Evolutionary conservation across 2,113 vertebrate genomes (phyloP).

Genomic region (Lanius ludovicianus): DNA sequence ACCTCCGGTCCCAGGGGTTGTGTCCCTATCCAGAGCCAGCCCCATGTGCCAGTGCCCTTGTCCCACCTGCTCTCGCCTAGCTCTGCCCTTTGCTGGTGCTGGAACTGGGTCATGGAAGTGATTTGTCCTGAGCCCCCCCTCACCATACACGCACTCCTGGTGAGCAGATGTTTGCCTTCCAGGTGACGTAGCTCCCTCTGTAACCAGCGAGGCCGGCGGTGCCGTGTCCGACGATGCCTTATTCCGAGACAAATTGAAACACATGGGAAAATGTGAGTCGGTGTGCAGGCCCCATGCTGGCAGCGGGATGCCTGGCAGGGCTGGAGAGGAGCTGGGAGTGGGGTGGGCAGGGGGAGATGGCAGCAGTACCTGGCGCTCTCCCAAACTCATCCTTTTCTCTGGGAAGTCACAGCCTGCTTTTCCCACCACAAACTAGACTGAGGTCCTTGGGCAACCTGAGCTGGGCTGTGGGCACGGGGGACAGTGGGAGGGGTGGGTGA

Average conservation of each 20-base stretch:
- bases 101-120: background rate
- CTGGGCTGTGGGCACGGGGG: background rate
- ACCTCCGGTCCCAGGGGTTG: rapidly evolving
- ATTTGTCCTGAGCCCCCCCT: background rate
- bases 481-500: background rate
- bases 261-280: conserved; percentile 98
- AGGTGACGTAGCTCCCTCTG: conserved; percentile 77
- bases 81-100: background rate
- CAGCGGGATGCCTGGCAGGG: background rate
- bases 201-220: conserved; percentile 74
- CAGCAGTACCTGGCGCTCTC: background rate
- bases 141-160: rapidly evolving
- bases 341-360: background rate
- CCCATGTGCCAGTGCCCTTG: rapidly evolving
- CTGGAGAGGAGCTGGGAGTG: background rate
- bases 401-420: background rate
- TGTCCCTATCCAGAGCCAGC: background rate
- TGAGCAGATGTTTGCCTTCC: conserved; percentile 43
- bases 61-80: background rate
- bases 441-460: background rate
- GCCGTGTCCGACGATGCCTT: conserved; percentile 90
- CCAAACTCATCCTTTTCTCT: background rate
- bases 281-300: background rate
- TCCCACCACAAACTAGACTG: rapidly evolving
- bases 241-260: conserved; percentile 97